Percentiles rank a stretch among this genome's conserved stretches.
Evolutionary conservation across 2,113 vertebrate species (phyloP).

Genomic region (Condylura cristata): DNA sequence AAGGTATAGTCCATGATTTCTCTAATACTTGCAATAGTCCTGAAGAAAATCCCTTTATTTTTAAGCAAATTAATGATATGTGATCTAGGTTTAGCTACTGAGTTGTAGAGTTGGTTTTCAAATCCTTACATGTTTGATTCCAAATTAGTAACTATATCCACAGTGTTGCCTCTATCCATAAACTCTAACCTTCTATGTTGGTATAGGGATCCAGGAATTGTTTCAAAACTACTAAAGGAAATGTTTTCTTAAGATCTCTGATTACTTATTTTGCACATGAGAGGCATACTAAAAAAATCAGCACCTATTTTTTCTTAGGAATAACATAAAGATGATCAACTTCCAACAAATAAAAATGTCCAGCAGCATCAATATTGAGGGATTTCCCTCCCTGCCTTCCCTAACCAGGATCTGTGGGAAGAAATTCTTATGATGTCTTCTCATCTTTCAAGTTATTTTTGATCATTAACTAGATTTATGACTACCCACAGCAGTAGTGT

Average conservation of each 20-base stretch:
- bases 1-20: neutral
- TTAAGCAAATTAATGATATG: neutral
- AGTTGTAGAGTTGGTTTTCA: neutral
- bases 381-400: neutral
- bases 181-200: neutral
- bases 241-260: neutral
- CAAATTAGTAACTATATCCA: neutral
- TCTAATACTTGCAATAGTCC: neutral
- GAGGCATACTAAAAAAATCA: neutral
- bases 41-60: neutral
- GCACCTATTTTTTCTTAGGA: neutral
- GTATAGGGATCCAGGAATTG: neutral
- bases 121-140: neutral
- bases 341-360: neutral
- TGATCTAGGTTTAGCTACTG: neutral
- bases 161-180: neutral
- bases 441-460: constrained; percentile 14
- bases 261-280: neutral
- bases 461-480: constrained; percentile 6
- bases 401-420: neutral
- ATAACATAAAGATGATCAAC: neutral
- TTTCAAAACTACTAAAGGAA: neutral
- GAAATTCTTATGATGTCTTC: neutral
- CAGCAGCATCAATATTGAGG: neutral
- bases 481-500: neutral